Percentiles rank a stretch among this genome's conserved stretches.
phyloP scores from a whole-genome alignment of 2,113 vertebrate species.

The Ceratotherium simum region DNA sequence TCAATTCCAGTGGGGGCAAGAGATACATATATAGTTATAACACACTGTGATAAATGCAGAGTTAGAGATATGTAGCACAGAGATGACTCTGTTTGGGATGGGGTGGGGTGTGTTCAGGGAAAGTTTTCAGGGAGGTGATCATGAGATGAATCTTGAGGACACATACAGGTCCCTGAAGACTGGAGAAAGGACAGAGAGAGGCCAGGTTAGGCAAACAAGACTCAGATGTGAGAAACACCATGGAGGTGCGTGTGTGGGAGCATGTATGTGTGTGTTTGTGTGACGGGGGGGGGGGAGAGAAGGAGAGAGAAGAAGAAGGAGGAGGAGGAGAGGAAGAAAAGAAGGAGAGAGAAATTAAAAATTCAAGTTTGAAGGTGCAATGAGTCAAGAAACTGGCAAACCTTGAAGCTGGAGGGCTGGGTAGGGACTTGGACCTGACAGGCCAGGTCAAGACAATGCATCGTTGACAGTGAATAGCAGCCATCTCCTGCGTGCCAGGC shows the following conservation, averaged over 20 bases:
- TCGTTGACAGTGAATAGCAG: background rate
- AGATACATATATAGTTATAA: background rate
- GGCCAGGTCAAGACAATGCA: rapidly evolving
- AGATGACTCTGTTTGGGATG: background rate
- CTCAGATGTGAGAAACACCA: background rate
- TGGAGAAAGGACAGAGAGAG: background rate
- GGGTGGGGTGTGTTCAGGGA: background rate
- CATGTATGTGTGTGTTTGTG: background rate
- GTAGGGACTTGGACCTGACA: background rate
- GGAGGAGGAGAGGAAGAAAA: background rate
- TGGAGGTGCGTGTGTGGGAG: background rate
- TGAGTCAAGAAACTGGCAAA: background rate
- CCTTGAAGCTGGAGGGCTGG: background rate
- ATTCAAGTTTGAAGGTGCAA: background rate
- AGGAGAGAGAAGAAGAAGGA: background rate
- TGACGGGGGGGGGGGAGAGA: background rate
- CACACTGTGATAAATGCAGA: background rate
- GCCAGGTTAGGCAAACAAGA: too few relatives aligned
- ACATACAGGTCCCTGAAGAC: background rate
- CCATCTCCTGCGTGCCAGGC: background rate
- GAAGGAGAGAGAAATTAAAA: background rate
- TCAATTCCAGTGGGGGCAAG: background rate
- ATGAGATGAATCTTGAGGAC: background rate
- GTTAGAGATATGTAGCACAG: background rate
- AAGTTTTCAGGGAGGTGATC: background rate